phyloP scores from a whole-genome alignment of 2,113 vertebrate genomes.

The Coturnix japonica region DNA sequence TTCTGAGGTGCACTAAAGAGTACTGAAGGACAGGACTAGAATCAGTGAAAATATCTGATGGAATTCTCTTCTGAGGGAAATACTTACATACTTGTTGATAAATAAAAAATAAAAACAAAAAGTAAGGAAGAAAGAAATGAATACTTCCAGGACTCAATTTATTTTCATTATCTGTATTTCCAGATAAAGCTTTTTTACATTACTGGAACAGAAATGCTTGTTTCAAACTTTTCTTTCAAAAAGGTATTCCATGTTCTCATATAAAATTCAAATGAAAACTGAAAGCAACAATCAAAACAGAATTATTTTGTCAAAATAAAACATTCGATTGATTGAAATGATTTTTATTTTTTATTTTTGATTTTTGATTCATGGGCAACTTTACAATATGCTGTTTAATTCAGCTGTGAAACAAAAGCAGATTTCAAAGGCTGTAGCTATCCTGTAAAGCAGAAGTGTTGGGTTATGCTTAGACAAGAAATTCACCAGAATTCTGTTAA shows the following conservation, averaged over 20 bases:
- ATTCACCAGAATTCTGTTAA: not conserved
- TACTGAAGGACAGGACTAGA: not conserved
- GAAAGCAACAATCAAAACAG: slow-evolving; percentile 60
- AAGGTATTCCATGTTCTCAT: slow-evolving; percentile 30
- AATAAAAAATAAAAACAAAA: not conserved
- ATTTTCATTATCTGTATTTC: slow-evolving; percentile 19
- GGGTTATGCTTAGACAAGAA: not conserved
- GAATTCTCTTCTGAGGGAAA: not conserved
- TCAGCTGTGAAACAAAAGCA: slow-evolving; percentile 45
- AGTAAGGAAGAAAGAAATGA: too few species aligned
- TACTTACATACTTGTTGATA: not conserved
- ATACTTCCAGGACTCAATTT: not conserved
- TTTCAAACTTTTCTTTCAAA: slow-evolving; percentile 54
- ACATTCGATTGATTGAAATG: slow-evolving; percentile 35
- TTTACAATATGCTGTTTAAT: slow-evolving; percentile 28
- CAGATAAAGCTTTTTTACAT: slow-evolving; percentile 1
- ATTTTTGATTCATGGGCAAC: slow-evolving; percentile 51
- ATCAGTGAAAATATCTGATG: not conserved
- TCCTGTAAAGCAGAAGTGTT: not conserved
- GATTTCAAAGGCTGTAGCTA: not conserved
- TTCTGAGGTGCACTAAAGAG: not conserved
- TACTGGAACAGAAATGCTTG: slow-evolving; percentile 8
- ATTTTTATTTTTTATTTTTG: not conserved
- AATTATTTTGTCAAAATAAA: slow-evolving; percentile 72
- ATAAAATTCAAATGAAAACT: slow-evolving; percentile 50